Evolutionary conservation across 1,140 invertebrate species (phyloP), one percentile per base, ranked within the genome.

Genomic region (Neodiprion lecontei): DNA sequence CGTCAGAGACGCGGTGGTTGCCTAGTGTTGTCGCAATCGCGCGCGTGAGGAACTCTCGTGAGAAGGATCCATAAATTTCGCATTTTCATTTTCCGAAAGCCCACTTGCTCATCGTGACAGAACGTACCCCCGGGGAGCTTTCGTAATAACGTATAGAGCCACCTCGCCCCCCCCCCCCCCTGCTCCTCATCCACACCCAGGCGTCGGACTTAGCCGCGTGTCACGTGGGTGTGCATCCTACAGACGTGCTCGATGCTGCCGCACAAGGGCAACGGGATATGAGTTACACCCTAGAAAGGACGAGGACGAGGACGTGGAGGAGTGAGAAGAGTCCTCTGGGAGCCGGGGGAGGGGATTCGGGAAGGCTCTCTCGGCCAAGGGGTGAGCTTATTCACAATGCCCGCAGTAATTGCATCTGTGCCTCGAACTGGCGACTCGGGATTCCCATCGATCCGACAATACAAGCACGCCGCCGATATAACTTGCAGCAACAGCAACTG

Each of bases 21-120:
- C 28, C 28, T 40, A 40, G 53, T 17, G n/a, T 61, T 61, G 53
- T 61, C 53, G 53, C 53, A 17, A 14, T 17, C 53, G 53, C 53
- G 53, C 11, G 53, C 5, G 53, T 14, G 11, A 61, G 53, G 53
- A 61, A 61, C 9, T 12, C 53, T 61, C 5, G 53, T 17, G 53
- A 61, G 53, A 17, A 61, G 53, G 53, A 14, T 14, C 53, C 53
- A 61, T 61, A 61, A 61, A 61, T 61, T 61, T 61, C 11, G 53
- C 53, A 61, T 61, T 61, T 61, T 61, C 53, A 61, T 61, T 61
- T 61, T 61, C 53, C 53, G 53, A 61, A 61, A 61, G 53, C 53
- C 53, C 53, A 61, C 53, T 61, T 61, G 53, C 53, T 61, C 53
- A 61, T 61, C 53, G 53, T 61, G 53, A 61, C 53, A 61, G 53